Percentiles rank a stretch among this genome's conserved stretches.
These are phyloP conservation scores for Spinibarbus caldwelli DNA, from an alignment of 2,797 vertebrate species.

Conservation along the genomic window DNA sequence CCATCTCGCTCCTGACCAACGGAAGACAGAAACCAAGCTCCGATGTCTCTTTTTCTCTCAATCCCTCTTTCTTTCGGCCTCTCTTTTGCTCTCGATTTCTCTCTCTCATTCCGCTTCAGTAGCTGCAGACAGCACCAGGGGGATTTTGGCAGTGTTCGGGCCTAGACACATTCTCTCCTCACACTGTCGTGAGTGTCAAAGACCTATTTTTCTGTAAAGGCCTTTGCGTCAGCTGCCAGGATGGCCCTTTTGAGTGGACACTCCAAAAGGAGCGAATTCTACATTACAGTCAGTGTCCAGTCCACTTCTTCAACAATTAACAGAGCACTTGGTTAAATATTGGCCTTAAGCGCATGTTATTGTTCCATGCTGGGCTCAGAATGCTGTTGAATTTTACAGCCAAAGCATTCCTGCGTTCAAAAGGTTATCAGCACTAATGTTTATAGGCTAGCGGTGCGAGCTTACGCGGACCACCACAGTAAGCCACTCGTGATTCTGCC, in stretches of 20 bases:
- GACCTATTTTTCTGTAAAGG: conserved; percentile 74
- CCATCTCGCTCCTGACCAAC: conserved; percentile 59
- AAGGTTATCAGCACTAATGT: conserved; percentile 21
- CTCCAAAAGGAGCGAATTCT: conserved; percentile 43
- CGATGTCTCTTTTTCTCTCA: conserved; percentile 54
- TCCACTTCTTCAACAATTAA: conserved; percentile 51
- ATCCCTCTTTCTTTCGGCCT: conserved; percentile 44
- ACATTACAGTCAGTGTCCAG: conserved; percentile 47
- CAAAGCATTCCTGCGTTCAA: not conserved
- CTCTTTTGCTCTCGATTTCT: conserved; percentile 48
- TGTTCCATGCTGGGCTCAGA: not conserved
- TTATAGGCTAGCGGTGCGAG: not conserved
- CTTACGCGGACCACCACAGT: not conserved
- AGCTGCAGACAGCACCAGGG: conserved; percentile 73
- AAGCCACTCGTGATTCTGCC: not conserved
- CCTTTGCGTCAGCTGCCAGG: conserved; percentile 62
- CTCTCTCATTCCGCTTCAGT: conserved; percentile 70
- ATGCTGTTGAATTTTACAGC: not conserved
- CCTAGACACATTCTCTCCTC: conserved; percentile 72
- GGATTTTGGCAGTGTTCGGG: conserved; percentile 72
- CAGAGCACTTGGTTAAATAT: conserved; percentile 44
- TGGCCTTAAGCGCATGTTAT: conserved; percentile 3
- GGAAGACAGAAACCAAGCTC: conserved; percentile 53
- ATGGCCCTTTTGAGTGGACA: conserved; percentile 46
- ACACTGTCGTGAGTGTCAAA: conserved; percentile 74